Conservation (phyloP, 2,797 vertebrate genomes). For the Hyperoplus immaculatus region DNA sequence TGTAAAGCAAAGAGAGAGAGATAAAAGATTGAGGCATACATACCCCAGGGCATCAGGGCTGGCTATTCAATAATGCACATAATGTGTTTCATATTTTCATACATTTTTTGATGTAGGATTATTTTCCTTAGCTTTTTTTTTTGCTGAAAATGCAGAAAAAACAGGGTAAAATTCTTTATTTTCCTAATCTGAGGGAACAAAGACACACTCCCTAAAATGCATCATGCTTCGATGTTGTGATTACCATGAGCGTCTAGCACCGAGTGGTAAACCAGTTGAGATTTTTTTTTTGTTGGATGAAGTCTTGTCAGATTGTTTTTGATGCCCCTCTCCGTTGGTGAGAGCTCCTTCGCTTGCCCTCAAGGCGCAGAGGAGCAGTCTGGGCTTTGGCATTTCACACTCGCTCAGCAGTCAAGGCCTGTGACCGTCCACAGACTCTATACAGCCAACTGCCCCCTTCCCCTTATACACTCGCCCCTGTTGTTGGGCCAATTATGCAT, state of each 20-base stretch:
- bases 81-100: too few relatives aligned
- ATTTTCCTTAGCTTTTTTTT: too few relatives aligned
- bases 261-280: constrained; percentile 54
- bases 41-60: too few relatives aligned
- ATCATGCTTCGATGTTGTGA: constrained; percentile 31
- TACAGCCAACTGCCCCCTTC: constrained; percentile 86
- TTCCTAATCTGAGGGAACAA: too few relatives aligned
- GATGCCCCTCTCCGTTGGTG: constrained; percentile 65
- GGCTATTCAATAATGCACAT: too few relatives aligned
- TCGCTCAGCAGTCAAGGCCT: constrained; percentile 86
- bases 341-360: constrained; percentile 71
- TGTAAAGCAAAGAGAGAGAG: too few relatives aligned
- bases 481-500: constrained; percentile 94
- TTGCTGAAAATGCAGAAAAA: too few relatives aligned
- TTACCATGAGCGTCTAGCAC: constrained; percentile 35
- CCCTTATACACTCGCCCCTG: constrained; percentile 81
- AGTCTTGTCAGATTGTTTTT: constrained; percentile 78
- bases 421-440: constrained; percentile 84
- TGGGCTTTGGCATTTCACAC: constrained; percentile 88
- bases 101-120: too few relatives aligned
- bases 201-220: constrained; percentile 15
- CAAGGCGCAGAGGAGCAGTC: constrained; percentile 75
- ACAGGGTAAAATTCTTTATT: too few relatives aligned
- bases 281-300: constrained; percentile 43
- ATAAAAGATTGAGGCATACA: too few relatives aligned